Conservation (phyloP, 1,140 invertebrate species). For the Drosophila guanche region DNA sequence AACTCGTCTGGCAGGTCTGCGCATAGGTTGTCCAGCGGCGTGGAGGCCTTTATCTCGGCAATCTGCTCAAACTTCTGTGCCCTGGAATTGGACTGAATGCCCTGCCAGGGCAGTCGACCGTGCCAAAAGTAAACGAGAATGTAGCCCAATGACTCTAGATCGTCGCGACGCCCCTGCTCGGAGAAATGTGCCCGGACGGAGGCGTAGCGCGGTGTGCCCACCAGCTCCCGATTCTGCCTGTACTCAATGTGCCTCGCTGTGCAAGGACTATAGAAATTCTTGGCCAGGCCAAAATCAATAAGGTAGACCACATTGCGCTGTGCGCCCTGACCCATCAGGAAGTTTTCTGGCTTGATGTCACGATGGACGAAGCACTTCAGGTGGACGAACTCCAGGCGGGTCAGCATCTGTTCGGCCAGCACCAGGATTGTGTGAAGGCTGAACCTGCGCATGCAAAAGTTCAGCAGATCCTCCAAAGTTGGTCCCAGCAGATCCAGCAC, state of each 20-base stretch:
- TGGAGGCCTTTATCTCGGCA: conserved; percentile 96
- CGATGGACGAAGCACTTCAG: conserved; percentile 96
- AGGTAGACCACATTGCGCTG: conserved; percentile 95
- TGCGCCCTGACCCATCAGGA: conserved; percentile 96
- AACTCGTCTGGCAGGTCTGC: conserved; percentile 96
- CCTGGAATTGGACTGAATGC: conserved; percentile 93
- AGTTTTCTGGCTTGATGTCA: conserved; percentile 97
- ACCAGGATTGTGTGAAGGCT: conserved; percentile 97
- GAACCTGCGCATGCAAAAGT: conserved; percentile 95
- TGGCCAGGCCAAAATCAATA: conserved; percentile 97
- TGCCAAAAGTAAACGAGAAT: conserved; percentile 96
- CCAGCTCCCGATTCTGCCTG: conserved; percentile 96
- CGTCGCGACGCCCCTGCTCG: conserved; percentile 93
- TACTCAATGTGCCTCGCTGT: conserved; percentile 93
- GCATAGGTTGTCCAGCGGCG: conserved; percentile 93
- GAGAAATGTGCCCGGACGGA: conserved; percentile 96
- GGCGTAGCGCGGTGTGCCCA: conserved; percentile 96
- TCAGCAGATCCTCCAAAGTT: conserved; percentile 96
- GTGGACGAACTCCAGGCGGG: conserved; percentile 94
- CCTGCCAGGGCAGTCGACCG: conserved; percentile 95
- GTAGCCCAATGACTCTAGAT: conserved; percentile 96
- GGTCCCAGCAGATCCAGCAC: conserved; percentile 97
- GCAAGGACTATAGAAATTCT: conserved; percentile 93
- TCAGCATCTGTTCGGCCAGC: conserved; percentile 95
- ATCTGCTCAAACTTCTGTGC: conserved; percentile 97